phyloP scores from a whole-genome alignment of 1,140 invertebrate species.

The Drosophila persimilis region DNA sequence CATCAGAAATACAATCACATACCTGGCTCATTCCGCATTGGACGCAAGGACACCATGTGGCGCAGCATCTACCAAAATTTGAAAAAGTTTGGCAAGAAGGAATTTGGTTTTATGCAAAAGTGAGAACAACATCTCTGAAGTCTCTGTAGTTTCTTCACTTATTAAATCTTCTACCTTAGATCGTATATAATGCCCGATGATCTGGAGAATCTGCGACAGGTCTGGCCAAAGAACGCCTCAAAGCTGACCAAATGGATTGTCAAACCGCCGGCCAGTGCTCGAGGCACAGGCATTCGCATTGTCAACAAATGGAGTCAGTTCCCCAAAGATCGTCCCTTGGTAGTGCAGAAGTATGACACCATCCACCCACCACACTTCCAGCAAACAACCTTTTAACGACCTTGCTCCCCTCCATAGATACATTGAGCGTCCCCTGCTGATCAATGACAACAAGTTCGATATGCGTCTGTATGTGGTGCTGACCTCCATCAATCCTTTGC shows the following conservation, averaged over 20 bases:
- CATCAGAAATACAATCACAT: slow-evolving; percentile 99
- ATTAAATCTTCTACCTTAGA: slow-evolving; percentile 17
- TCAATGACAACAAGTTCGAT: slow-evolving; percentile 97
- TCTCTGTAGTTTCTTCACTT: neutral
- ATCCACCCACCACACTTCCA: rapidly evolving
- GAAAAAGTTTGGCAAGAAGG: slow-evolving; percentile 89
- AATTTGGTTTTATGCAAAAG: slow-evolving; percentile 95
- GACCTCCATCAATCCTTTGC: slow-evolving; percentile 96
- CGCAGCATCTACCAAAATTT: slow-evolving; percentile 91
- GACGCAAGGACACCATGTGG: slow-evolving; percentile 98
- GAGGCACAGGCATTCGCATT: slow-evolving; percentile 97
- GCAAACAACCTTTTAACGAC: neutral
- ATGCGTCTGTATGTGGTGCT: slow-evolving; percentile 97
- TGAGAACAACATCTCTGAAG: neutral
- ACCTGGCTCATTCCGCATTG: slow-evolving; percentile 98
- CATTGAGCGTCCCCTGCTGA: slow-evolving; percentile 93
- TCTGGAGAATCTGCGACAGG: slow-evolving; percentile 90
- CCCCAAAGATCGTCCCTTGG: slow-evolving; percentile 93
- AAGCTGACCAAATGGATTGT: slow-evolving; percentile 91
- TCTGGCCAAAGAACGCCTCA: slow-evolving; percentile 91
- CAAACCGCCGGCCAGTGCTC: slow-evolving; percentile 95
- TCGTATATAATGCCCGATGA: slow-evolving; percentile 97
- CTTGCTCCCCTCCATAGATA: slow-evolving; percentile 84
- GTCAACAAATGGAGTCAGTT: slow-evolving; percentile 97
- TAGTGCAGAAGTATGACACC: slow-evolving; percentile 89